Percentiles rank a stretch among this genome's conserved stretches.
These are phyloP conservation scores for Schizotus pectinicornis DNA, from an alignment of 2,888 invertebrate species.

Conservation along the genomic window DNA sequence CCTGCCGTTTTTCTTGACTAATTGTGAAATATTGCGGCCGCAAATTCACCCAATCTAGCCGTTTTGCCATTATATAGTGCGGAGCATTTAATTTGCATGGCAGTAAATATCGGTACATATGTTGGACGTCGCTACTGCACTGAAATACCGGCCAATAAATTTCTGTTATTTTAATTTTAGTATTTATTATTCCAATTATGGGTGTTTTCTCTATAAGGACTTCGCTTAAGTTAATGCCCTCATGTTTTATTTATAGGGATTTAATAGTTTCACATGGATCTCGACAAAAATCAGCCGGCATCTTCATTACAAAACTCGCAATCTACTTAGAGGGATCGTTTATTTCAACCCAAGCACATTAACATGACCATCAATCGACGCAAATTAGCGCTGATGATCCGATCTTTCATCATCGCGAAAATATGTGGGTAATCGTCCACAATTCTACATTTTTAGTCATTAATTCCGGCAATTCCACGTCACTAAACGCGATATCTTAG, in stretches of 20 bases:
- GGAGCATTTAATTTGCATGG: slow-evolving; percentile 46
- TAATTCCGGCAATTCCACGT: slow-evolving; percentile 13
- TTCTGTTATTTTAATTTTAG: slow-evolving; percentile 50
- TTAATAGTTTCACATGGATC: slow-evolving; percentile 36
- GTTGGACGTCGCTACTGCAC: slow-evolving; percentile 48
- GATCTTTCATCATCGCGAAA: slow-evolving; percentile 11
- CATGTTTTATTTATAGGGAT: slow-evolving; percentile 44
- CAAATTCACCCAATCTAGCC: slow-evolving; percentile 37
- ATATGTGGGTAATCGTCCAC: slow-evolving; percentile 1
- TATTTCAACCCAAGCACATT: slow-evolving; percentile 18
- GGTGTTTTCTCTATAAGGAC: slow-evolving; percentile 46
- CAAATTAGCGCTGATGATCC: not conserved
- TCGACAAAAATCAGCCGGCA: slow-evolving; percentile 23
- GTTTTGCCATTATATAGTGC: slow-evolving; percentile 27
- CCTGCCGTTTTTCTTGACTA: slow-evolving; percentile 40
- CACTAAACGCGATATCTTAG: slow-evolving; percentile 17
- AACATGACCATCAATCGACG: slow-evolving; percentile 12
- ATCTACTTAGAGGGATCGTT: slow-evolving; percentile 13
- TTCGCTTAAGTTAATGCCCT: slow-evolving; percentile 45
- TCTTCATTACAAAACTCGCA: slow-evolving; percentile 33
- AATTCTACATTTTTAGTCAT: slow-evolving; percentile 20
- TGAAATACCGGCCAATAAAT: slow-evolving; percentile 50
- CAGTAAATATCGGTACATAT: slow-evolving; percentile 49
- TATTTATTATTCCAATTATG: slow-evolving; percentile 51
- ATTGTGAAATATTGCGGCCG: slow-evolving; percentile 44